Conservation (phyloP, 2,113 vertebrate genomes). For the Vulpes ferrilata region DNA sequence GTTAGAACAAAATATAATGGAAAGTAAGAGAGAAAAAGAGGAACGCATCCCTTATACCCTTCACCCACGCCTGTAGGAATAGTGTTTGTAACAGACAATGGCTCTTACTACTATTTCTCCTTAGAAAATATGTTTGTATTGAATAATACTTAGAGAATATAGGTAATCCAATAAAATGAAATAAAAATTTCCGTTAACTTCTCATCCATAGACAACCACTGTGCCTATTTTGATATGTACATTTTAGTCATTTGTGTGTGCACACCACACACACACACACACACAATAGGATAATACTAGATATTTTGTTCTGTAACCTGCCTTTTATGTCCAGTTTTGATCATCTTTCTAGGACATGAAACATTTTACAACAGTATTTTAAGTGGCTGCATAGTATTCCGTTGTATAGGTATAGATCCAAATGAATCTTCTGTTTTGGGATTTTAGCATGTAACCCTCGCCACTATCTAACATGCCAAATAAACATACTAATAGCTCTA, state of each 20-base stretch:
- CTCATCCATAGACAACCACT: background rate
- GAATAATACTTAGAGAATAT: slow-evolving; percentile 14
- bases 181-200: slow-evolving; percentile 1
- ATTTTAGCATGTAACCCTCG: background rate
- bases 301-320: background rate
- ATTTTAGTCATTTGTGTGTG: background rate
- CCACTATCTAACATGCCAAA: background rate
- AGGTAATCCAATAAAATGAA: background rate
- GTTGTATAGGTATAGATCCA: background rate
- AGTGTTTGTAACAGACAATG: background rate
- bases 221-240: background rate
- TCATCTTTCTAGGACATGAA: background rate
- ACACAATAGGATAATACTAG: background rate
- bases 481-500: background rate
- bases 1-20: background rate
- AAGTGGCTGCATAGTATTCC: background rate
- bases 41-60: background rate
- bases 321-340: background rate
- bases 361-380: background rate
- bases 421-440: background rate
- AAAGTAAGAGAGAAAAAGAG: background rate
- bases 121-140: background rate
- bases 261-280: too few species aligned
- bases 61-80: background rate
- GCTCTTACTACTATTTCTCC: background rate